A percentile compares a stretch with the other conserved stretches of the same genome.
Conservation (phyloP, 2,113 vertebrate genomes). For the Thalassoma bifasciatum region DNA sequence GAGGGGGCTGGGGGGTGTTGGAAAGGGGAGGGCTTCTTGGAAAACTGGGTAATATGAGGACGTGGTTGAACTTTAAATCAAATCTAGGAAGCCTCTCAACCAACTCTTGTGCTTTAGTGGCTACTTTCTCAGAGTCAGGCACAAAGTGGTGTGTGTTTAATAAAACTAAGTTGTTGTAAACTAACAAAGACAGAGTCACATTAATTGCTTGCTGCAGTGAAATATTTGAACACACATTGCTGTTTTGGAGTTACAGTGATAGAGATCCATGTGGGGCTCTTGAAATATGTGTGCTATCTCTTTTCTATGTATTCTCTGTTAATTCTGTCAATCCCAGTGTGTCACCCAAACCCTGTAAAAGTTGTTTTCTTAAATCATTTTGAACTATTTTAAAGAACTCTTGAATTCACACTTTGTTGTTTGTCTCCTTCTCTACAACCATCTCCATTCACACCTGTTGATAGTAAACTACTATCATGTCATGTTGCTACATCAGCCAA, state of each 20-base stretch:
- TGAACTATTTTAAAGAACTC: background rate
- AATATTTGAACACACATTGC: conserved; percentile 19
- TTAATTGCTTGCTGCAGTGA: conserved; percentile 31
- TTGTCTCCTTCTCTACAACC: conserved; percentile 7
- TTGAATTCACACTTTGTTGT: background rate
- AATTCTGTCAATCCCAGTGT: background rate
- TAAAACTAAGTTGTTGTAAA: background rate
- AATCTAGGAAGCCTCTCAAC: background rate
- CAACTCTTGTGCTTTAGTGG: background rate
- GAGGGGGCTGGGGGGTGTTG: conserved; percentile 7
- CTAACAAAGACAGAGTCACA: background rate
- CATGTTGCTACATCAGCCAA: background rate
- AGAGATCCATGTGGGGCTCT: conserved; percentile 40
- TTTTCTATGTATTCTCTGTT: conserved; percentile 2
- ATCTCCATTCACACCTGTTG: conserved; percentile 6
- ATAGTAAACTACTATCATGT: conserved; percentile 16
- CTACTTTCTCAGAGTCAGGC: background rate
- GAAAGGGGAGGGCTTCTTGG: conserved; percentile 39
- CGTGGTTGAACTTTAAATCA: background rate
- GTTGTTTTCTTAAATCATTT: background rate
- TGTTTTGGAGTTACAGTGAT: conserved; percentile 32
- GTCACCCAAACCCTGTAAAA: conserved; percentile 3
- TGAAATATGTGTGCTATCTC: conserved; percentile 59
- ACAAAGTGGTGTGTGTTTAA: background rate
- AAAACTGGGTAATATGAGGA: conserved; percentile 23